Base-by-base conservation (phyloP, 2,888 invertebrate species). In the Matsumyia berberina region DNA sequence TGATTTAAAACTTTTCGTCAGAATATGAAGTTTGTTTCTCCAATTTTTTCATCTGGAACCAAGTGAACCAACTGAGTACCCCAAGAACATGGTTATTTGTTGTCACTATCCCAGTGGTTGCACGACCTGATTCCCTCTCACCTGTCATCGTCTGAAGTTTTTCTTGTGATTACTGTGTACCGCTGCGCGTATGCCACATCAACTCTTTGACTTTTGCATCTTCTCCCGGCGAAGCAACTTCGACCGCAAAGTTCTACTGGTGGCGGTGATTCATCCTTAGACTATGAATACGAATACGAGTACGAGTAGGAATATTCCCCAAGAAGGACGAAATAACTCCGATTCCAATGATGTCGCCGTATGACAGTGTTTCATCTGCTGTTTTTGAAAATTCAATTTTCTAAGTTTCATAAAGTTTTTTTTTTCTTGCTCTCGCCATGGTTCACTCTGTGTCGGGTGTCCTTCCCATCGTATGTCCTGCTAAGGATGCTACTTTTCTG, bases 361-460 rank as follows among this genome's bases (percentile, higher is more conserved):
- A 9, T 42, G 64, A 66, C 33, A 37, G 12, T 55, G 29, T 62
- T 46, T 62, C 44, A 37, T 58, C 51, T 74, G 29, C 44, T 73
- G 53, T 66, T 73, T 60, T 73, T 66, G 79, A 73, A 74, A 74
- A 80, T 80, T 80, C 74, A 80, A 80, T 80, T 73, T 80, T 53
- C 66, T 67, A 24, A 74, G 73, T 80, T 80, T 62, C 67, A 44
- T 66, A 72, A 79, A 72, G 15, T 80, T 74, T 44, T 66, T 53
- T n/a, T 24, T 46, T 15, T 7, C 44, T 42, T n/a, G n/a, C 5
- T 29, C 12, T 37, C 4, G 8, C 29, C 12, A 7, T 31, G 11
- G 12, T 24, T 29, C 15, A 24, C 29, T 19, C 24, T 37, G 15
- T 37, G 17, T 24, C 37, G 29, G 39, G 5, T 39, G 62, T 69